Percentiles rank a stretch among this genome's conserved stretches.
Evolutionary conservation across 2,888 invertebrate genomes (phyloP).

Genomic region (Drosophila greeni): DNA sequence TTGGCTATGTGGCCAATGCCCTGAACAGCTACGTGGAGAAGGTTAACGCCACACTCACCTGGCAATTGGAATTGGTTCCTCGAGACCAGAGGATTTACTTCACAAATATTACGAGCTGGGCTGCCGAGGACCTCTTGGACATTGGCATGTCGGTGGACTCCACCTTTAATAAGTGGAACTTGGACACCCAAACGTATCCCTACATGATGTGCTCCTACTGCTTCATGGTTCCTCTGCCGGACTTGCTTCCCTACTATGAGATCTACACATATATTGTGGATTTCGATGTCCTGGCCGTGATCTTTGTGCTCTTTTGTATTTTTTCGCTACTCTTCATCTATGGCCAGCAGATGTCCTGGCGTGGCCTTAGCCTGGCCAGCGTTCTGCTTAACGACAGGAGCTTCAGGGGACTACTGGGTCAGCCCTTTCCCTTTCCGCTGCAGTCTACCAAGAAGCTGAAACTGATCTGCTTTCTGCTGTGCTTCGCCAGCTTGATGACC

Average conservation of each 20-base stretch:
- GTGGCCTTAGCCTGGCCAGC: conserved; percentile 18
- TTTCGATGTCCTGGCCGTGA: conserved; percentile 19
- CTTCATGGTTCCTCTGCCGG: conserved; percentile 56
- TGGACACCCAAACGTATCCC: conserved; percentile 49
- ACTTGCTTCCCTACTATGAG: conserved; percentile 26
- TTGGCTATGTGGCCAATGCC: conserved; percentile 50
- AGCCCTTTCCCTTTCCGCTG: conserved; percentile 48
- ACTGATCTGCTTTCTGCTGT: conserved; percentile 42
- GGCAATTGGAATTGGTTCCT: background rate
- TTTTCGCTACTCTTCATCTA: conserved; percentile 55
- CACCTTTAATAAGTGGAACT: background rate
- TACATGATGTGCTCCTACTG: conserved; percentile 41
- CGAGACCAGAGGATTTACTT: background rate
- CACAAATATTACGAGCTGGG: background rate
- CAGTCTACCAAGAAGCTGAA: conserved; percentile 39
- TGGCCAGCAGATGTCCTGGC: conserved; percentile 42
- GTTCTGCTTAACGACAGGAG: conserved; percentile 57
- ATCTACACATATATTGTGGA: conserved; percentile 49
- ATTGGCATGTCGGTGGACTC: conserved; percentile 22
- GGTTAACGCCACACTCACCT: conserved; percentile 52
- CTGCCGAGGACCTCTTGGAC: conserved; percentile 31
- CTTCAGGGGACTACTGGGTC: conserved; percentile 58
- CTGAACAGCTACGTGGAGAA: conserved; percentile 47
- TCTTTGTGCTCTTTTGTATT: conserved; percentile 33
- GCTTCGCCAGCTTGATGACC: conserved; percentile 56